These are phyloP conservation scores for Chirona hameri DNA, from an alignment of 2,888 invertebrate species.

Conservation along the genomic window DNA sequence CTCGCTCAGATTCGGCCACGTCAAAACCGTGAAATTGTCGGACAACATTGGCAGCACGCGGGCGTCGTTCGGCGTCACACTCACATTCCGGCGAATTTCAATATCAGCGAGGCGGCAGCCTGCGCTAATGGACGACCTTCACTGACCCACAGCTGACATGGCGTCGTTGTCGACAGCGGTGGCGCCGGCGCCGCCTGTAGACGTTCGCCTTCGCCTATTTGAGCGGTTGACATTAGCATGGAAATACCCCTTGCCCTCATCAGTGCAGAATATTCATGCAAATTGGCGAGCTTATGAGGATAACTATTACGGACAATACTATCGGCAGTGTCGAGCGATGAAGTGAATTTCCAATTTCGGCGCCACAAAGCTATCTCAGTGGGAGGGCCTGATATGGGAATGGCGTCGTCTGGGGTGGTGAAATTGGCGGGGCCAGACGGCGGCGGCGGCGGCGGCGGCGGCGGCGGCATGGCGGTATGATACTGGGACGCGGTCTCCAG, in stretches of 20 bases:
- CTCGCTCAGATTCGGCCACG: no score
- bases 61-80: not conserved
- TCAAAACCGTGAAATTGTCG: no score
- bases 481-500: no score
- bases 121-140: not conserved
- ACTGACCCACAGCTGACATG: not conserved
- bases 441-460: not conserved
- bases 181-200: not conserved
- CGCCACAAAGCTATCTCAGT: constrained; percentile 5
- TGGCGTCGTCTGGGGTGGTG: not conserved
- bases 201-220: not conserved
- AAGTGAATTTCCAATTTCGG: constrained; percentile 22
- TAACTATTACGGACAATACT: not conserved
- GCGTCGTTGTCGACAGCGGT: not conserved
- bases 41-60: not conserved
- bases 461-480: no score
- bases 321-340: not conserved
- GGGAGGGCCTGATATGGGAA: not conserved
- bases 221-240: not conserved
- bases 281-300: not conserved
- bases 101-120: not conserved
- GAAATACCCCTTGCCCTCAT: not conserved
- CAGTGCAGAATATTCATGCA: constrained; percentile 6
- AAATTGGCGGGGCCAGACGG: not conserved
- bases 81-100: not conserved